A percentile compares a stretch with the other conserved stretches of the same genome.
phyloP scores from a whole-genome alignment of 2,797 vertebrate species.

The Limosa lapponica region DNA sequence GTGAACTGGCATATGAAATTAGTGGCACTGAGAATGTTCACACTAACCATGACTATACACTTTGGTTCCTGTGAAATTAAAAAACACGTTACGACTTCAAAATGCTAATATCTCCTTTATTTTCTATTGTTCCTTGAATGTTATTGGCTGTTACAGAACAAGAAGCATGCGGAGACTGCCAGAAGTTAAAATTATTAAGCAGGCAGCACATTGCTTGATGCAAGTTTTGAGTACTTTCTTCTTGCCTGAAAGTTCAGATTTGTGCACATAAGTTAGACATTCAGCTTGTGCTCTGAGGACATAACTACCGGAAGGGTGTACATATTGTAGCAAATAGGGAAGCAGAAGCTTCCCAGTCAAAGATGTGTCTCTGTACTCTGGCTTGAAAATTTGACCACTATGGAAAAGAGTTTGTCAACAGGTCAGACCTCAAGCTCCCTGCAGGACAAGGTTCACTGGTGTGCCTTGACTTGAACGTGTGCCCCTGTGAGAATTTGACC shows the following conservation, averaged over 20 bases:
- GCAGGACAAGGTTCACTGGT: not conserved
- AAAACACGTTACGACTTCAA: not conserved
- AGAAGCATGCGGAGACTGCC: not conserved
- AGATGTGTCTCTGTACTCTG: not conserved
- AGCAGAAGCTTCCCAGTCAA: not conserved
- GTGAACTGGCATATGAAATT: not conserved
- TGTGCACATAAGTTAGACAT: not conserved
- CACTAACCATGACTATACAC: not conserved
- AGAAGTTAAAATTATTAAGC: not conserved
- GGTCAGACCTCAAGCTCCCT: not conserved
- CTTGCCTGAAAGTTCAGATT: not conserved
- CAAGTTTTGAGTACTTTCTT: not conserved
- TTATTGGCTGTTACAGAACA: not conserved
- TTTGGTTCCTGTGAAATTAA: not conserved
- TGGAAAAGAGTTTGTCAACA: not conserved
- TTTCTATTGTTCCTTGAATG: not conserved
- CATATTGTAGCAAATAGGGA: not conserved
- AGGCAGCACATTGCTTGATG: not conserved
- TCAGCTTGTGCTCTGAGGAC: not conserved
- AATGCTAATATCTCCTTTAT: not conserved
- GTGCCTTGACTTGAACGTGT: not conserved
- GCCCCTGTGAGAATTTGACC: not conserved
- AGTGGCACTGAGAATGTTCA: not conserved
- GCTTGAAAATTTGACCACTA: not conserved
- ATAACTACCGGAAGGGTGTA: not conserved